Percentiles rank a stretch among this genome's conserved stretches.
Conservation (phyloP, 2,797 vertebrate genomes). For the Anniella stebbinsi region DNA sequence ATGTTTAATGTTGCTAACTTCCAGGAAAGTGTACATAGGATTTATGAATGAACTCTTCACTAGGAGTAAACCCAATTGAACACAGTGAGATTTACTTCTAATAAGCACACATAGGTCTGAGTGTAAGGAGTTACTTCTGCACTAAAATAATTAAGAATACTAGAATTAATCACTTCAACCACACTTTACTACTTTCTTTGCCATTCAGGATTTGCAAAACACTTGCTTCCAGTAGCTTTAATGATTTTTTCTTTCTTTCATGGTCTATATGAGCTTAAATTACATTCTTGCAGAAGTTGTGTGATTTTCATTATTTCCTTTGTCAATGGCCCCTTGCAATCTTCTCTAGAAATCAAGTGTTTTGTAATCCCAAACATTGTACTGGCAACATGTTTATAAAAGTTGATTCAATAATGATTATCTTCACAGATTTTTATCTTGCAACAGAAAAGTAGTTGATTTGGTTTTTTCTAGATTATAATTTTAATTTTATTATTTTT, state of each 20-base stretch:
- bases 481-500: neutral
- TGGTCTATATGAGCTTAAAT: neutral
- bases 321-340: neutral
- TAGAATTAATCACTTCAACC: neutral
- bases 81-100: neutral
- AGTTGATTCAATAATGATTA: neutral
- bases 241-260: neutral
- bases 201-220: neutral
- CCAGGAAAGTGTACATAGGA: neutral
- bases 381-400: neutral
- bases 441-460: too few relatives aligned
- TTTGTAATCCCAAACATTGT: neutral
- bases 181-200: neutral
- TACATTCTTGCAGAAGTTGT: neutral
- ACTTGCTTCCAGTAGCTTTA: neutral
- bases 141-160: neutral
- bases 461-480: neutral
- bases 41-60: neutral
- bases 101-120: neutral
- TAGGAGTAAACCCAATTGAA: neutral
- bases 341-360: neutral
- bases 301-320: neutral
- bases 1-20: neutral
- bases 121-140: neutral
- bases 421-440: neutral